phyloP scores from a whole-genome alignment of 2,113 vertebrate species.

The Dicaeum eximium region DNA sequence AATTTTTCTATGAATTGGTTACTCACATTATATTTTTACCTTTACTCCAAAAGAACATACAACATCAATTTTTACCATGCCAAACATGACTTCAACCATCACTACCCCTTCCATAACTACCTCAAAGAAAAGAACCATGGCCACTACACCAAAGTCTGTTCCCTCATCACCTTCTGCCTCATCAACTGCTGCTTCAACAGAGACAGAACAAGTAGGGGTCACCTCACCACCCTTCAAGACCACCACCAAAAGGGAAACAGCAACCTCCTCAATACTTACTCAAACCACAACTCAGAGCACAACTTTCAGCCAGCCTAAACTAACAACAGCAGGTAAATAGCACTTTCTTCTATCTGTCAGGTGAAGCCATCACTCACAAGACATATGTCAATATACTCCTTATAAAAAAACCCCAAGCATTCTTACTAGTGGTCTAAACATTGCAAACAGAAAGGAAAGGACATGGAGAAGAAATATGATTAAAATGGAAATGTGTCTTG shows the following conservation, averaged over 20 bases:
- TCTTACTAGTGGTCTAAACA: not conserved
- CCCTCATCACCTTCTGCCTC: not conserved
- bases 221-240: not conserved
- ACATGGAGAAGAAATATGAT: not conserved
- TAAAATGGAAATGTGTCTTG: not conserved
- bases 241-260: not conserved
- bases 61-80: not conserved
- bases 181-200: not conserved
- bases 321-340: constrained; percentile 30
- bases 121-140: not conserved
- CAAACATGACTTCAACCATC: not conserved
- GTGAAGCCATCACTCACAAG: not conserved
- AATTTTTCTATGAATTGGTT: not conserved
- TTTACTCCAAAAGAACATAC: constrained; percentile 25
- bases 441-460: not conserved
- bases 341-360: not conserved
- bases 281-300: not conserved
- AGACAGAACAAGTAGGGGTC: not conserved
- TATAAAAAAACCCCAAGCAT: not conserved
- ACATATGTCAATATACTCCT: not conserved
- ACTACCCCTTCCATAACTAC: not conserved
- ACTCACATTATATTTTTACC: not conserved
- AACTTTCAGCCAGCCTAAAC: not conserved
- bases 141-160: not conserved
- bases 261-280: not conserved